These are phyloP conservation scores for Pachycephus smyrnensis DNA, from an alignment of 2,888 invertebrate genomes.

Conservation along the genomic window DNA sequence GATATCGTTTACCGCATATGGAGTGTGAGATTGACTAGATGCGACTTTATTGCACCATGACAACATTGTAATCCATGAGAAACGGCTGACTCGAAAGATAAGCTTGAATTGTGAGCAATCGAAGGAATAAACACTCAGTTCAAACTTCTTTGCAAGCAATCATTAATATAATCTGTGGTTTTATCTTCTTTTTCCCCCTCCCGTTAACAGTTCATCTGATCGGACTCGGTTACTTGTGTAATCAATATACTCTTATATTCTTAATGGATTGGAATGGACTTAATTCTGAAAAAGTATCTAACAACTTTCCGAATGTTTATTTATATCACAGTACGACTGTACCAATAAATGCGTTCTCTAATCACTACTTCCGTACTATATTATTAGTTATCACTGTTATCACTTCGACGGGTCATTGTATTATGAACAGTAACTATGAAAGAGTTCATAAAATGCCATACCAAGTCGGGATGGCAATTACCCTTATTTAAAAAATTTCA, in stretches of 20 bases:
- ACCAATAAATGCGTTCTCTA: neutral
- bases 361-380: neutral
- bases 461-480: neutral
- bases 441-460: neutral
- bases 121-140: neutral
- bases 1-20: neutral
- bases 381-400: neutral
- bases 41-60: neutral
- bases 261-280: neutral
- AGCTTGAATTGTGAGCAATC: neutral
- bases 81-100: neutral
- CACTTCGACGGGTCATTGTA: neutral
- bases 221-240: neutral
- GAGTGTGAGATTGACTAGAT: neutral
- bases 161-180: neutral
- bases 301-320: neutral
- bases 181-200: neutral
- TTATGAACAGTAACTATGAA: neutral
- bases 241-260: neutral
- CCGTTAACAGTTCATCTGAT: neutral
- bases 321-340: neutral
- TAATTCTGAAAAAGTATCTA: neutral
- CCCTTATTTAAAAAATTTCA: neutral
- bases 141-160: neutral
- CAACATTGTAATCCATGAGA: neutral